Base-by-base conservation (phyloP, 2,113 vertebrate species). In the Pontoporia blainvillei region DNA sequence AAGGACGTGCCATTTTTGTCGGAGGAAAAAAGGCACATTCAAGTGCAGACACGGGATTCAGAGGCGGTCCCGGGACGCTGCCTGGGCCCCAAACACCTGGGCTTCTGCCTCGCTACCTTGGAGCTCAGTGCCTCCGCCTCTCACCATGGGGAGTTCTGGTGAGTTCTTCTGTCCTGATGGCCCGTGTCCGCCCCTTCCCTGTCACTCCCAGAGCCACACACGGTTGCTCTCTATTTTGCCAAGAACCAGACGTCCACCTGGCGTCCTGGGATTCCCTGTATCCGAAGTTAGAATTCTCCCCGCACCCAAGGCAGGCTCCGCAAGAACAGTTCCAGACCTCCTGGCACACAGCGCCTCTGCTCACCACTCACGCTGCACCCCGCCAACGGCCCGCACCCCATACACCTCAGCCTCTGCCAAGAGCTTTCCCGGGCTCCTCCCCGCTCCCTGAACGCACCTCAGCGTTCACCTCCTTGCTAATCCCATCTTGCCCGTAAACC, bases 91-190 rank as follows among this genome's bases (percentile, higher is more conserved):
- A 59, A 5, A 57, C 44, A 18, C 64, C 25, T 49, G 41, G 15
- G 8, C 39, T 14, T 21, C 12, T 25, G 18, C 27, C 71, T 64
- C 18, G 4, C 34, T 15, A 34, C 14, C 72, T 6, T 0, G 0
- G 11, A 84, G 54, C 12, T 34, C 73, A 64, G 49, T 29, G 59
- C 11, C 27, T 54, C 83, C 10, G 36, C 46, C 4, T 10, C 67
- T 62, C 10, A 29, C 25, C 44, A 17, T 1, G 10, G 49, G 25
- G 54, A 29, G 34, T 14, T 31, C 13, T 3, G 6, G 36, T 29
- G 31, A 72, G 85, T 49, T 52, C 57, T 21, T 61, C 59, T 6
- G 6, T 41, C 54, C 76, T 8, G 18, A 21, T 0, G 27, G 2
- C 46, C 72, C 17, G 12, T 3, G 11, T 67, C 62, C 0, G 21